Percentiles rank a stretch among this genome's conserved stretches.
These are phyloP conservation scores for Isurus oxyrinchus DNA, from an alignment of 2,113 vertebrate species.

Conservation along the genomic window DNA sequence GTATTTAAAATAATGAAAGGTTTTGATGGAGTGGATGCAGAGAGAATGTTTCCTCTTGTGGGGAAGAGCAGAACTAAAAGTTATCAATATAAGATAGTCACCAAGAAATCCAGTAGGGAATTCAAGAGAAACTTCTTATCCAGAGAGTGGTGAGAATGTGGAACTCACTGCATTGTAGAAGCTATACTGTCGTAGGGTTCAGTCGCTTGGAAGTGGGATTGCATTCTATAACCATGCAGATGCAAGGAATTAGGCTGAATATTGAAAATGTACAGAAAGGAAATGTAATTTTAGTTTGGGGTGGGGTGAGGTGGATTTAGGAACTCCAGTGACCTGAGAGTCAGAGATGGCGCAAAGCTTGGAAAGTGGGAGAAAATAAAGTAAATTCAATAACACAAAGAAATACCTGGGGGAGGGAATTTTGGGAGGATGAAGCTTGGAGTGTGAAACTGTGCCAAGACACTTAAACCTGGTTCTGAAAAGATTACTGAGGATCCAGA, in stretches of 20 bases:
- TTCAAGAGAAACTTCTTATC: background rate
- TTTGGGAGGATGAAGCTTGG: too few relatives aligned
- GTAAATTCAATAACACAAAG: too few relatives aligned
- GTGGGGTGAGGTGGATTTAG: background rate
- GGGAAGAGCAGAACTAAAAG: background rate
- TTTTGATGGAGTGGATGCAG: background rate
- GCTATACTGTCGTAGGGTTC: background rate
- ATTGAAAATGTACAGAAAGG: background rate
- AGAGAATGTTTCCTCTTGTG: background rate
- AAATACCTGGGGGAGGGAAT: background rate
- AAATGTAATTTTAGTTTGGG: background rate
- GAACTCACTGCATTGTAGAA: background rate
- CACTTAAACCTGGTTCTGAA: background rate
- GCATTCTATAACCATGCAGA: background rate
- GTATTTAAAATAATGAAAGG: background rate
- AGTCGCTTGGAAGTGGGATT: background rate
- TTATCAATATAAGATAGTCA: background rate
- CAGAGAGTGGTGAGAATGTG: background rate
- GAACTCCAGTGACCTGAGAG: background rate
- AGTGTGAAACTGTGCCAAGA: background rate
- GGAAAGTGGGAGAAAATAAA: background rate
- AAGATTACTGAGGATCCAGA: background rate
- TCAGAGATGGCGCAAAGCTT: background rate
- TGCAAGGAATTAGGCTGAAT: background rate
- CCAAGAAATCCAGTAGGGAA: background rate